phyloP scores from a whole-genome alignment of 2,797 vertebrate species.

The Lacerta bilineata region DNA sequence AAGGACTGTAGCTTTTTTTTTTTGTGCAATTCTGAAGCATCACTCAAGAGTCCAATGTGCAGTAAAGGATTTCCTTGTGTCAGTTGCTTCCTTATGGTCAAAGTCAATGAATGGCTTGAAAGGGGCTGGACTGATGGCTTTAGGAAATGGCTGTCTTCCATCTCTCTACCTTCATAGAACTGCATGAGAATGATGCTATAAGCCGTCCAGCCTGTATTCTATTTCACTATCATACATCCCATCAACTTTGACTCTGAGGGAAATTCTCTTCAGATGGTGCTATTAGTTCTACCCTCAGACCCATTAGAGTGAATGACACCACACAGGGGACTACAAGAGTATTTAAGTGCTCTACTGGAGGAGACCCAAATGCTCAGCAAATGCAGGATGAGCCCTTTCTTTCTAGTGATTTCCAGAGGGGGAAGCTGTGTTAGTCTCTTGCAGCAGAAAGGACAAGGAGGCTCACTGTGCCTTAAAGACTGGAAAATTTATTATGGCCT shows the following conservation, averaged over 20 bases:
- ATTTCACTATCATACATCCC: constrained; percentile 29
- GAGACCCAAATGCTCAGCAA: background rate
- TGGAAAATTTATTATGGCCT: background rate
- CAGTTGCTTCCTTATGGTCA: background rate
- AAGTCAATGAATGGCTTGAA: constrained; percentile 33
- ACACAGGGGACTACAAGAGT: background rate
- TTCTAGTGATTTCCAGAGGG: background rate
- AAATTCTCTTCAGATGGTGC: constrained; percentile 11
- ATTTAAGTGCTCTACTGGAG: constrained; percentile 10
- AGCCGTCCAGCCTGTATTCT: background rate
- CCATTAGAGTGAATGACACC: constrained; percentile 12
- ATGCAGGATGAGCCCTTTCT: background rate
- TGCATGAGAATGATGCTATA: background rate
- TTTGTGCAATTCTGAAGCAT: constrained; percentile 41
- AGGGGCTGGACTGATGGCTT: constrained; percentile 1
- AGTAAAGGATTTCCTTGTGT: constrained; percentile 32
- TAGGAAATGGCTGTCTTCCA: constrained; percentile 10
- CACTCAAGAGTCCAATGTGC: background rate
- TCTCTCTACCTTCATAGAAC: constrained; percentile 31
- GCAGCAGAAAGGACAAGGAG: background rate
- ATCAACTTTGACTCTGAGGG: constrained; percentile 42
- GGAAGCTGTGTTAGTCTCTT: background rate
- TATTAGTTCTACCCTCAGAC: constrained; percentile 46
- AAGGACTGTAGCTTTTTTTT: background rate
- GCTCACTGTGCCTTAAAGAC: background rate